Evolutionary conservation across 2,797 vertebrate genomes (phyloP).

Genomic region (Poeciliopsis turneri): DNA sequence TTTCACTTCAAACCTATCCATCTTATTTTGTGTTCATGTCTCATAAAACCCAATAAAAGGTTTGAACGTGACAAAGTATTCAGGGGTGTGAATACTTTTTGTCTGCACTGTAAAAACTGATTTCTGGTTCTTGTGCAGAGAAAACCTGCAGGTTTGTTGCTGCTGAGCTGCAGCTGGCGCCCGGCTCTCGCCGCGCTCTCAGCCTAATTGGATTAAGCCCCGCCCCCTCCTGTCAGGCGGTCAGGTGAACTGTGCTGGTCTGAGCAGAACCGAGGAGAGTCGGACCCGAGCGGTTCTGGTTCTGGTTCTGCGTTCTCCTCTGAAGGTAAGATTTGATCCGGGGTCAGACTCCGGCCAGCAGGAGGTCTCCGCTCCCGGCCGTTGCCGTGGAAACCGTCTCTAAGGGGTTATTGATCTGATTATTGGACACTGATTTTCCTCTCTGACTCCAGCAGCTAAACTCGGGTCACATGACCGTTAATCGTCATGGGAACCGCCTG

Average conservation of each 20-base stretch:
- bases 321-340: constrained; percentile 31
- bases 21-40: neutral
- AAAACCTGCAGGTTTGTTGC: neutral
- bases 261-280: constrained; percentile 10
- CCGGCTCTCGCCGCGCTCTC: neutral
- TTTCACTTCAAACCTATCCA: neutral
- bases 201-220: constrained; percentile 61
- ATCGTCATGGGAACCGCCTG: constrained; percentile 41
- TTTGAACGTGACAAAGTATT: neutral
- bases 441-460: constrained; percentile 19
- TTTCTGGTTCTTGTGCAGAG: neutral
- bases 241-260: constrained; percentile 22
- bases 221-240: constrained; percentile 21
- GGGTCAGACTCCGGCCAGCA: neutral
- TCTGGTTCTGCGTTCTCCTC: neutral
- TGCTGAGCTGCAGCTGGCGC: constrained; percentile 29
- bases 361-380: neutral
- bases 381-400: neutral
- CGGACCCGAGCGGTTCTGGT: neutral
- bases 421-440: neutral
- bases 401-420: neutral
- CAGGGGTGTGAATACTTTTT: neutral
- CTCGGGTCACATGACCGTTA: constrained; percentile 50
- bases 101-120: neutral
- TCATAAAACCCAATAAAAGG: neutral